Base-by-base conservation (phyloP, 2,888 invertebrate species). In the Drosophila yooni region DNA sequence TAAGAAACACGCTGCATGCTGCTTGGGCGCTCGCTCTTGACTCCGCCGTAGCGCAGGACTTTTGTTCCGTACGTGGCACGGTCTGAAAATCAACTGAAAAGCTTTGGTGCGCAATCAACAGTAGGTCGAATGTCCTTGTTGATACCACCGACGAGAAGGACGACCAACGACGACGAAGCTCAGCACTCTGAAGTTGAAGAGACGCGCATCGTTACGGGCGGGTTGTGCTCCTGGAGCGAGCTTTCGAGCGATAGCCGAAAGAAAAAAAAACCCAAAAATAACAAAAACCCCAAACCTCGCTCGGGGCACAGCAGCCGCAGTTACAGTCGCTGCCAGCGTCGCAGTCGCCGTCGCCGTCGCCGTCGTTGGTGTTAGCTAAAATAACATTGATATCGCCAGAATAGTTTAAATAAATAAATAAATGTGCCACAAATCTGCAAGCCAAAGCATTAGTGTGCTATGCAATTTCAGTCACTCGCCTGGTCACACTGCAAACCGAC, bases 111-210 rank as follows among this genome's bases (percentile, higher is more conserved):
- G 70, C 88, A 87, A 87, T 90, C 86, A 87, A 87, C 86, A 87
- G 86, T 90, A 87, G 90, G 86, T 88, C 88, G 86, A 83, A 90
- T 85, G 90, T 88, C 86, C 90, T 88, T 89, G 83, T 77, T 88
- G 86, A 88, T 89, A 89, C 82, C 80, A 70, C 67, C 65, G 52
- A 68, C 78, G 70, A 38, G 56, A 25, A 74, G 61, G 46, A 52
- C 74, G 76, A 54, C 38, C 21, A 64, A n/a, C 77, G 60, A 80
- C 51, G 71, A 69, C 66, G 70, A 73, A 74, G 81, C 76, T 78
- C 70, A 70, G 70, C 65, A 69, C 64, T 40, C 21, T 66, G 60
- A 71, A 80, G 78, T 78, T 80, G 65, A 54, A 70, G 67, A 61
- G 70, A 74, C 62, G 63, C 52, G 56, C 70, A 31, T 52, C 64